phyloP scores from a whole-genome alignment of 2,888 invertebrate species.

The Cheilosia soror region DNA sequence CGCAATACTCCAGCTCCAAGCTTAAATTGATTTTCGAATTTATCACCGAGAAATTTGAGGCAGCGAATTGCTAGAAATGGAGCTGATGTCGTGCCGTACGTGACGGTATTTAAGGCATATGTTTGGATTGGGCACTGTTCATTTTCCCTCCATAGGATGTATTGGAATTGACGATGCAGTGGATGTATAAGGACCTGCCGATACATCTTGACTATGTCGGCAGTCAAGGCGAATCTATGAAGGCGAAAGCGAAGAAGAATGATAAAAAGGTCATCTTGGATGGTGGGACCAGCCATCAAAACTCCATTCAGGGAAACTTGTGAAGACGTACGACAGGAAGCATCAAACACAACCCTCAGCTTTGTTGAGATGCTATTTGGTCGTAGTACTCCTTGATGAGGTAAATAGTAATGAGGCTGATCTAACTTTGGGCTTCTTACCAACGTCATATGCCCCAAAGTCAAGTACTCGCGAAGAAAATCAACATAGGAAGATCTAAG shows the following conservation, averaged over 20 bases:
- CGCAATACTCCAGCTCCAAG: not conserved
- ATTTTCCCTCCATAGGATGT: slow-evolving; percentile 39
- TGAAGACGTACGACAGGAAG: slow-evolving; percentile 9
- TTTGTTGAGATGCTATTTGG: slow-evolving; percentile 35
- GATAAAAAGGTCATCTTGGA: slow-evolving; percentile 46
- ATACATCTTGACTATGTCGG: slow-evolving; percentile 71
- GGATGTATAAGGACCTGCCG: slow-evolving; percentile 38
- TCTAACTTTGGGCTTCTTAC: not conserved
- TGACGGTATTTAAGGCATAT: slow-evolving; percentile 37
- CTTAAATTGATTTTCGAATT: not conserved
- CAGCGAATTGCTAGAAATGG: slow-evolving; percentile 44
- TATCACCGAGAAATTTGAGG: slow-evolving; percentile 2
- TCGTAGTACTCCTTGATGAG: slow-evolving; percentile 63
- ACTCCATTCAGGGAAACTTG: slow-evolving; percentile 25
- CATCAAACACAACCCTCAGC: not conserved
- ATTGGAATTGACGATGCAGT: slow-evolving; percentile 8
- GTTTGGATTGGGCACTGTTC: slow-evolving; percentile 3
- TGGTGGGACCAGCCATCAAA: slow-evolving; percentile 47
- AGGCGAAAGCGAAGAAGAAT: not conserved
- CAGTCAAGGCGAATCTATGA: slow-evolving; percentile 42
- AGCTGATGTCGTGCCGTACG: slow-evolving; percentile 56
- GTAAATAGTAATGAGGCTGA: slow-evolving; percentile 19
- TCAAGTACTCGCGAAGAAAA: not conserved
- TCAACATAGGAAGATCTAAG: not conserved
- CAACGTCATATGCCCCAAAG: not conserved